Conservation (phyloP, 2,888 invertebrate species). For the Fragum whitleyi region DNA sequence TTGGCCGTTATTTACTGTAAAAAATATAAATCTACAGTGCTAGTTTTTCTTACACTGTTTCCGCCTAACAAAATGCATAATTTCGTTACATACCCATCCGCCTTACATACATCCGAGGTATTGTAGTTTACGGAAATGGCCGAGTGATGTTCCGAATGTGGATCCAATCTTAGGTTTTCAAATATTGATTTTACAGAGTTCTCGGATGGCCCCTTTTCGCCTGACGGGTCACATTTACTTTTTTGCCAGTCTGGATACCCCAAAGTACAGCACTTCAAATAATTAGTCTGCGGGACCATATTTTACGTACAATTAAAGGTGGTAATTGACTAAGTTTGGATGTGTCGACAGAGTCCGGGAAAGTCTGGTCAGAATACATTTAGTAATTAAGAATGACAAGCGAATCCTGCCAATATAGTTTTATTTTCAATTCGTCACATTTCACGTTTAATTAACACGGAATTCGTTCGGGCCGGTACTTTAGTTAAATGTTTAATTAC, state of each 20-base stretch:
- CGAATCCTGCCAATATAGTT: conserved; percentile 40
- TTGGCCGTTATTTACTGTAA: too few relatives aligned
- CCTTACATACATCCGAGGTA: too few relatives aligned
- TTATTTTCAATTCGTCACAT: conserved; percentile 60
- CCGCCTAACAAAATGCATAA: too few relatives aligned
- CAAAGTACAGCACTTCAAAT: not conserved
- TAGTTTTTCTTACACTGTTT: too few relatives aligned
- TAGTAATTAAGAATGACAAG: conserved; percentile 41
- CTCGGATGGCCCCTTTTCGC: too few relatives aligned
- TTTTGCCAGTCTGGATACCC: not conserved
- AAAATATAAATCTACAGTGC: too few relatives aligned
- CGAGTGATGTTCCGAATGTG: too few relatives aligned
- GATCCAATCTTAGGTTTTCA: too few relatives aligned
- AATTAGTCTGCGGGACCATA: conserved; percentile 18
- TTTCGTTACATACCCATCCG: too few relatives aligned
- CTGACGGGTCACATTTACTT: too few relatives aligned
- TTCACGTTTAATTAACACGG: conserved; percentile 52
- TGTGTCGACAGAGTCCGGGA: conserved; percentile 7
- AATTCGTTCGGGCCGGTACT: conserved; percentile 39
- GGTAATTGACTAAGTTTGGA: conserved; percentile 9
- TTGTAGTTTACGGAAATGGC: too few relatives aligned
- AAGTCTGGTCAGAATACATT: conserved; percentile 26
- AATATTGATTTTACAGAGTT: too few relatives aligned
- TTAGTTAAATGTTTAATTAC: conserved; percentile 59
- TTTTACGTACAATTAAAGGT: conserved; percentile 28